phyloP scores from a whole-genome alignment of 2,888 invertebrate genomes.

The Dysmachus trigonus region DNA sequence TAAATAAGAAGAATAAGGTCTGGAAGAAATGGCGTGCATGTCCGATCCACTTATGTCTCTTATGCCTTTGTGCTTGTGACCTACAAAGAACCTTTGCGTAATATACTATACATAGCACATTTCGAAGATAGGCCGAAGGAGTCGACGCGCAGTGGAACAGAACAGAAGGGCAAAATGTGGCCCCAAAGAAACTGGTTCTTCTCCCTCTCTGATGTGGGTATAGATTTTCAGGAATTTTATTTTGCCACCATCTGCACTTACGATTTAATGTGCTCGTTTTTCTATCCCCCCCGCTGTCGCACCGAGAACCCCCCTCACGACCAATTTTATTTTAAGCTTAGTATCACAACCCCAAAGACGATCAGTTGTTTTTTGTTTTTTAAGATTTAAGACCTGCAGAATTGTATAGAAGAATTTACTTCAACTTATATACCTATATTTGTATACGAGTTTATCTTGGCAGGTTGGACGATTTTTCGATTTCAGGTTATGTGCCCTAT shows the following conservation, averaged over 20 bases:
- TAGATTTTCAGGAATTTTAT: constrained; percentile 30
- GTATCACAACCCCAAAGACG: not conserved
- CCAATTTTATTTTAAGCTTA: not conserved
- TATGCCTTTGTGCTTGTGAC: constrained; percentile 52
- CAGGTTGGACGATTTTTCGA: not conserved
- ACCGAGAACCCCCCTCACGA: not conserved
- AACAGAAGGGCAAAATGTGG: not conserved
- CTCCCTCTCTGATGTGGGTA: too few species aligned
- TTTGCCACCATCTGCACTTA: constrained; percentile 38
- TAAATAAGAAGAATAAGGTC: too few species aligned
- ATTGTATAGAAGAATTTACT: not conserved
- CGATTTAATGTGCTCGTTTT: constrained; percentile 5
- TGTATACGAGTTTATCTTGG: not conserved
- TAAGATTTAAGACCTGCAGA: not conserved
- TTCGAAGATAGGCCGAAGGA: not conserved
- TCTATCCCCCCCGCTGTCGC: not conserved
- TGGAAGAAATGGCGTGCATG: constrained; percentile 41
- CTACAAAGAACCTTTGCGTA: constrained; percentile 56
- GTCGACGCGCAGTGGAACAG: not conserved
- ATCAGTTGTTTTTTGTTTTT: not conserved
- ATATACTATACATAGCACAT: constrained; percentile 45
- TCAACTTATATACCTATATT: not conserved
- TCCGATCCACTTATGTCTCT: constrained; percentile 29
- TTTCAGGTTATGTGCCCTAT: constrained; percentile 24
- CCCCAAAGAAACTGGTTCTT: constrained; percentile 37